These are phyloP conservation scores for Hypocryptadius cinnamomeus DNA, from an alignment of 2,113 vertebrate species.

Conservation along the genomic window DNA sequence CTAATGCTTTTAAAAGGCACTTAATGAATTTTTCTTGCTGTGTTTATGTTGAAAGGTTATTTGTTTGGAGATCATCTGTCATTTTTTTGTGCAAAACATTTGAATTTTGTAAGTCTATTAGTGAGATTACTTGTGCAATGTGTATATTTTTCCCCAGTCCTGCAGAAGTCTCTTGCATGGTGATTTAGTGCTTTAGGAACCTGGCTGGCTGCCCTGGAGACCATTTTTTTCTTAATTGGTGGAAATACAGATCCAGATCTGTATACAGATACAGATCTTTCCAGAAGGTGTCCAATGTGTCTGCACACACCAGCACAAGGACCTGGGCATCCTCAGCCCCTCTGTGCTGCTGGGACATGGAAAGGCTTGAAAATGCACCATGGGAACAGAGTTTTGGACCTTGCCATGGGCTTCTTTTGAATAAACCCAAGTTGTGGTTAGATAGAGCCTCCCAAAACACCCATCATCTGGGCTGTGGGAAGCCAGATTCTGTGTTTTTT, in stretches of 20 bases:
- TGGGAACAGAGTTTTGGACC: background rate
- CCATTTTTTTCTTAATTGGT: background rate
- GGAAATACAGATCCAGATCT: background rate
- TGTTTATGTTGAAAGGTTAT: constrained; percentile 35
- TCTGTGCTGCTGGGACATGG: background rate
- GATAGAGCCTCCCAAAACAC: background rate
- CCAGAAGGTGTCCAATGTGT: rapidly evolving
- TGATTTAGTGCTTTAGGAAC: background rate
- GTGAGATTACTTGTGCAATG: background rate
- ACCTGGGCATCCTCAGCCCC: background rate
- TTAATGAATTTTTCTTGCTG: constrained; percentile 55
- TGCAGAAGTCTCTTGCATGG: background rate
- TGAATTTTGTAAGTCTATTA: constrained; percentile 16
- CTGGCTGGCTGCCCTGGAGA: background rate
- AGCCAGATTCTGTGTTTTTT: background rate
- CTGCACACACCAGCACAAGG: background rate
- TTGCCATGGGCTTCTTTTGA: background rate
- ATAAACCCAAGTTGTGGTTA: background rate
- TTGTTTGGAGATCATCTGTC: constrained; percentile 43
- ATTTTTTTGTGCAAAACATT: constrained; percentile 10
- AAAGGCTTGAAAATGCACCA: background rate
- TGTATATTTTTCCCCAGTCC: constrained; percentile 12
- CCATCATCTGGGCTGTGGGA: background rate
- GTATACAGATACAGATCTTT: too few species aligned
- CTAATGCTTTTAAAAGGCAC: constrained; percentile 35